Base-by-base conservation (phyloP, 1,140 invertebrate species). In the Drosophila sulfurigaster region DNA sequence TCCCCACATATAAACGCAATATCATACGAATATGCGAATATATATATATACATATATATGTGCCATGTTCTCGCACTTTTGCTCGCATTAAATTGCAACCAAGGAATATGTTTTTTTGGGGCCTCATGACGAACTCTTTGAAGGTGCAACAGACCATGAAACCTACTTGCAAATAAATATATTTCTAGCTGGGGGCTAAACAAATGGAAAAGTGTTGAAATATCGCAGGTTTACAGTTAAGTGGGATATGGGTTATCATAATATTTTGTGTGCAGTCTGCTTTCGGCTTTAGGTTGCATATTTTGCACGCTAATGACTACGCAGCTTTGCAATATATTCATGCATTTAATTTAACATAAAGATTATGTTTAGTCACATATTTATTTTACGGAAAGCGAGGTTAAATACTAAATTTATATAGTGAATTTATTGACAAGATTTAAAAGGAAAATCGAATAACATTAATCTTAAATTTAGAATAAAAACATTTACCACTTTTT, bases 111-210 rank as follows among this genome's bases (percentile, higher is more conserved):
- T 66, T 25, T 66, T 66, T 76, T 72, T 56, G 52, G 52, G 32
- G 52, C 52, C 5, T 15, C 20, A 25, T 30, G 32, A n/a, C 13
- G 54, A 63, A 45, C 48, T 51, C 58, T 63, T 63, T 81, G 8
- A 25, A 54, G 71, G 54, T 73, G 71, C 79, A 82, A 13, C 68
- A 86, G 82, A 82, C 82, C 82, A 79, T 60, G 71, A 81, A 76
- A 58, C 60, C 75, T 25, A 69, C 20, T 60, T 46, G 41, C 71
- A 78, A 80, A 56, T 35, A 13, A 52, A 56, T 56, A 1, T 52
- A 59, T 41, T 20, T 72, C 67, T 52, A 38, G n/a, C 8, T 65
- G 38, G 57, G 35, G 62, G 35, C 70, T 66, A 70, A 28, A 20
- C 45, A 72, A 46, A 48, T 67, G 38, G 16, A 20, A 59, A 45